Evolutionary conservation across 2,888 invertebrate species (phyloP).

Genomic region (Pollenia angustigena): DNA sequence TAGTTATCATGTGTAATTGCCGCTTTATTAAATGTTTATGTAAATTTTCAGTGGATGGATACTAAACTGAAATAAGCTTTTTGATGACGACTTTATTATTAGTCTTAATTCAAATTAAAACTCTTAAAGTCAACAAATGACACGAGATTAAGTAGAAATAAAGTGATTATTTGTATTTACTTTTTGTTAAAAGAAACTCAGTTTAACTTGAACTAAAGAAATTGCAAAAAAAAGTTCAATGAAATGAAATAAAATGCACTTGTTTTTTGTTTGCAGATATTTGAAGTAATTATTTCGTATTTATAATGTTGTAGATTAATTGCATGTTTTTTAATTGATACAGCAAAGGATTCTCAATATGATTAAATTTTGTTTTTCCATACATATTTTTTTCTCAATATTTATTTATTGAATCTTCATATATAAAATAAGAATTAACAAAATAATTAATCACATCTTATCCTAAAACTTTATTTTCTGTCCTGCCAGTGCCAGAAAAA

Average conservation of each 20-base stretch:
- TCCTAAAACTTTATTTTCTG: too few relatives aligned
- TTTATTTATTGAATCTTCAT: too few relatives aligned
- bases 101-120: background rate
- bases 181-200: background rate
- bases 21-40: background rate
- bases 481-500: too few relatives aligned
- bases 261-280: background rate
- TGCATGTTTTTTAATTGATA: too few relatives aligned
- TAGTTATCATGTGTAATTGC: background rate
- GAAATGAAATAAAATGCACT: background rate
- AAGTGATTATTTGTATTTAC: background rate
- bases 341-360: too few relatives aligned
- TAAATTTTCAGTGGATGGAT: background rate
- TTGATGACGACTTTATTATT: constrained; percentile 1
- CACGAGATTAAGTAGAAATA: constrained; percentile 1
- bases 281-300: background rate
- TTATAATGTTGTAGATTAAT: too few relatives aligned
- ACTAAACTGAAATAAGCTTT: background rate
- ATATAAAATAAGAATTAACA: too few relatives aligned
- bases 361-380: too few relatives aligned
- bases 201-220: background rate
- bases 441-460: too few relatives aligned
- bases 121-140: background rate
- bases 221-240: background rate
- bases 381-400: too few relatives aligned